Evolutionary conservation across 30 jellyfish, hydroid and myxozoan species (phyloP).

Genomic region (Turritopsis rubra): DNA sequence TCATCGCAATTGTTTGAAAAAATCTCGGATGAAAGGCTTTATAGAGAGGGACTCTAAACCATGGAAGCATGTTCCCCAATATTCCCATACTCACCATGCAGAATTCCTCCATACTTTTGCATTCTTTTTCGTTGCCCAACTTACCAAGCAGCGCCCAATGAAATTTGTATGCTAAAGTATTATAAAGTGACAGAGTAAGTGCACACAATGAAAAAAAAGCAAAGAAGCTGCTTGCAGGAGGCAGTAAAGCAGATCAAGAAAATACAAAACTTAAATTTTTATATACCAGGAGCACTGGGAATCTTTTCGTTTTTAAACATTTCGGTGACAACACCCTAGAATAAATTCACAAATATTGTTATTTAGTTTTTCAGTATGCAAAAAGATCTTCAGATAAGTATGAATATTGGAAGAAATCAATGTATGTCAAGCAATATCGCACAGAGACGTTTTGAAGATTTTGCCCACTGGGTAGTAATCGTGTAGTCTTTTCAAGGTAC

Average conservation of each 20-base stretch:
- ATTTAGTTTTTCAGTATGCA: too few species aligned
- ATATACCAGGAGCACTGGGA: constrained; percentile 21
- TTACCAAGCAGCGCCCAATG: constrained; percentile 88
- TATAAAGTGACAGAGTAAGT: too few species aligned
- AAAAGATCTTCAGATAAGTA: too few species aligned
- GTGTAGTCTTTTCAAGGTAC: too few species aligned
- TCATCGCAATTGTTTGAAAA: too few species aligned
- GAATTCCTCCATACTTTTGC: constrained; percentile 87
- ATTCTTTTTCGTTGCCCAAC: constrained; percentile 83
- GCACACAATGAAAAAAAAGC: neutral
- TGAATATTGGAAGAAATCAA: too few species aligned
- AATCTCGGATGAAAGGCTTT: too few species aligned
- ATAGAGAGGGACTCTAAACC: too few species aligned
- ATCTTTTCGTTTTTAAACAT: constrained; percentile 19
- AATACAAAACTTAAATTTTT: neutral
- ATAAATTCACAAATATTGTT: neutral
- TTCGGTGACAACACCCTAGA: constrained; percentile 18
- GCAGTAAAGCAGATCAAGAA: neutral
- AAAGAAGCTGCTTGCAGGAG: neutral
- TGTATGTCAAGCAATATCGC: too few species aligned
- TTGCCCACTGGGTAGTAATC: too few species aligned
- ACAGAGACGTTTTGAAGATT: too few species aligned
- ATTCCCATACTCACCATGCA: constrained; percentile 48
- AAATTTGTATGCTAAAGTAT: constrained; percentile 50
- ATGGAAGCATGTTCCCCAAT: neutral